Conservation (phyloP, 2,888 invertebrate species). For the Hydrotaea cyrtoneurina region DNA sequence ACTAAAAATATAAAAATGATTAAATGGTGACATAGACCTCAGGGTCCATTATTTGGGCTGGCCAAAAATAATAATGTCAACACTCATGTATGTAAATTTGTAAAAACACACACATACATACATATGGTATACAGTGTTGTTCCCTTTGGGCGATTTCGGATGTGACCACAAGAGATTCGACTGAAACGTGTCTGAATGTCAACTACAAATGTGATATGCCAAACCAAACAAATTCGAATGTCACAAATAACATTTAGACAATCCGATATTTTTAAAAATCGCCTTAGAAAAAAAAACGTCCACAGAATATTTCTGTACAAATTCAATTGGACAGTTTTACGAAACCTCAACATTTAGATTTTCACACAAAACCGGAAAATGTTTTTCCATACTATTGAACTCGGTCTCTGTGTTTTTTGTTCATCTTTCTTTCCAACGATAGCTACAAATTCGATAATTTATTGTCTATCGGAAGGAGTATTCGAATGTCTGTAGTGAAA, state of each 20-base stretch:
- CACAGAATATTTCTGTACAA: conserved; percentile 43
- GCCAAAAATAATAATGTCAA: conserved; percentile 28
- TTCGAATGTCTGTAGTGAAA: not conserved
- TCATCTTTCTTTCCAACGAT: not conserved
- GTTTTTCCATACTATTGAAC: conserved; percentile 53
- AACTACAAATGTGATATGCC: conserved; percentile 33
- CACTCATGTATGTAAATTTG: conserved; percentile 14
- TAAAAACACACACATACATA: not conserved
- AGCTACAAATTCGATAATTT: conserved; percentile 36
- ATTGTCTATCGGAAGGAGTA: conserved; percentile 17
- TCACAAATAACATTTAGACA: conserved; percentile 25
- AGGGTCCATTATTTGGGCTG: not conserved
- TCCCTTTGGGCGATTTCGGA: not conserved
- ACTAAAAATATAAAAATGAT: conserved; percentile 20
- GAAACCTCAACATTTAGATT: conserved; percentile 50
- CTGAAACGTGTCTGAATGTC: conserved; percentile 14
- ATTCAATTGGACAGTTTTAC: conserved; percentile 50
- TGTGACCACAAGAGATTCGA: conserved; percentile 1
- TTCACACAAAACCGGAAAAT: conserved; percentile 28
- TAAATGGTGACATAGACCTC: conserved; percentile 42
- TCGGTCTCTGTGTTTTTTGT: too few species aligned
- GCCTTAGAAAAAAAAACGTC: conserved; percentile 7
- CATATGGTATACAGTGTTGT: not conserved
- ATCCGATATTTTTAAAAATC: conserved; percentile 12
- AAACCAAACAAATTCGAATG: conserved; percentile 38